Conservation (phyloP, 2,888 invertebrate genomes). For the Philonicus albiceps region DNA sequence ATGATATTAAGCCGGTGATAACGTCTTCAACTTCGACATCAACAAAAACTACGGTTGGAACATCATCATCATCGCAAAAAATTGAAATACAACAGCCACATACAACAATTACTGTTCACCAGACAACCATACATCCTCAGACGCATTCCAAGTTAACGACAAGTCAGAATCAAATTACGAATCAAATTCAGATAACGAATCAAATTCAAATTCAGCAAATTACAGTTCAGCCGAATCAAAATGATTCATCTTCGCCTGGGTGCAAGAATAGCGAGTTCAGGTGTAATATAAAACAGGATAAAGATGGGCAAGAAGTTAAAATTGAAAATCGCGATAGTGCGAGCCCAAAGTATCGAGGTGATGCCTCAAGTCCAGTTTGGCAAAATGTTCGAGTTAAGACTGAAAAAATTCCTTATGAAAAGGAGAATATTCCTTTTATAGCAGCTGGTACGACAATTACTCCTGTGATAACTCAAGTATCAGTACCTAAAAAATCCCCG, state of each 20-base stretch:
- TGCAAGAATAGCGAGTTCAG: slow-evolving; percentile 33
- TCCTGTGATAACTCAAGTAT: slow-evolving; percentile 43
- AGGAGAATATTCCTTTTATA: slow-evolving; percentile 51
- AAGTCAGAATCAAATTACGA: slow-evolving; percentile 43
- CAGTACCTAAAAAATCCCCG: slow-evolving; percentile 36
- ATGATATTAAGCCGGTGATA: slow-evolving; percentile 38
- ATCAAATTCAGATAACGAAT: slow-evolving; percentile 51
- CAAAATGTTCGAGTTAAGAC: slow-evolving; percentile 47
- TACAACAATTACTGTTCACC: slow-evolving; percentile 51
- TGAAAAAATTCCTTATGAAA: slow-evolving; percentile 46
- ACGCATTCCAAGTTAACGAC: slow-evolving; percentile 43
- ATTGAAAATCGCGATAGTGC: slow-evolving; percentile 45
- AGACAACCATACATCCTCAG: slow-evolving; percentile 51
- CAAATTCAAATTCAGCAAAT: slow-evolving; percentile 52
- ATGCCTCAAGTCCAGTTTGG: slow-evolving; percentile 12
- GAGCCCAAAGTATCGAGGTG: not conserved
- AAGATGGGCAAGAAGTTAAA: slow-evolving; percentile 48
- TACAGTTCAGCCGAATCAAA: slow-evolving; percentile 46
- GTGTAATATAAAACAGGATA: slow-evolving; percentile 49
- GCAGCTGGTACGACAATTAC: slow-evolving; percentile 49
- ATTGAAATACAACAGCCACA: slow-evolving; percentile 51
- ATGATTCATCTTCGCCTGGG: not conserved
- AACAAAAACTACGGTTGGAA: not conserved
- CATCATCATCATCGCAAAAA: slow-evolving; percentile 45
- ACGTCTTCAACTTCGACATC: not conserved